These are phyloP conservation scores for Aviceda subcristata DNA, from an alignment of 2,113 vertebrate species.

Conservation along the genomic window DNA sequence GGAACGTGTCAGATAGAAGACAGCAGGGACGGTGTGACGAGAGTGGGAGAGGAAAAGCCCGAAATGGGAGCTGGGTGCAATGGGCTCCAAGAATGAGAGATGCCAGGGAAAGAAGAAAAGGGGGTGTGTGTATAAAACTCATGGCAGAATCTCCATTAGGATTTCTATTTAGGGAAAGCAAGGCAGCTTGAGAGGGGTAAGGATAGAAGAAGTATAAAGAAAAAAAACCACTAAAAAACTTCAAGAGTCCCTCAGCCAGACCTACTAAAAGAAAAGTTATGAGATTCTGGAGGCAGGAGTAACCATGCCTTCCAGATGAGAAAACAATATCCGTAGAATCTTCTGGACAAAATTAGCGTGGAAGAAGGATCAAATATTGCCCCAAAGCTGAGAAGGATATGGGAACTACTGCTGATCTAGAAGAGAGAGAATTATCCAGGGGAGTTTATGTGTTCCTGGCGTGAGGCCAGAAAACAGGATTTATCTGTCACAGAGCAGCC, in stretches of 20 bases:
- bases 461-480: not conserved
- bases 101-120: not conserved
- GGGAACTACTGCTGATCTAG: not conserved
- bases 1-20: not conserved
- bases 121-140: not conserved
- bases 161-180: not conserved
- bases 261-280: not conserved
- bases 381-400: not conserved
- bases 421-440: not conserved
- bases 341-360: not conserved
- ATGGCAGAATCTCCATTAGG: not conserved
- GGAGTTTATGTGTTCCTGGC: not conserved
- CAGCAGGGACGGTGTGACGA: not conserved
- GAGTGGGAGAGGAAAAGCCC: not conserved
- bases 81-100: not conserved
- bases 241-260: not conserved
- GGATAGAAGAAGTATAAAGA: not conserved
- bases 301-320: not conserved
- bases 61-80: not conserved
- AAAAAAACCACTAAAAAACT: not conserved
- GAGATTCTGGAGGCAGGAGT: not conserved
- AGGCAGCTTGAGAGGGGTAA: not conserved
- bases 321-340: not conserved
- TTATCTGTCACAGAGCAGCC: not conserved
- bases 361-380: not conserved